These are phyloP conservation scores for Lobophora halterata DNA, from an alignment of 2,888 invertebrate genomes.

Conservation along the genomic window DNA sequence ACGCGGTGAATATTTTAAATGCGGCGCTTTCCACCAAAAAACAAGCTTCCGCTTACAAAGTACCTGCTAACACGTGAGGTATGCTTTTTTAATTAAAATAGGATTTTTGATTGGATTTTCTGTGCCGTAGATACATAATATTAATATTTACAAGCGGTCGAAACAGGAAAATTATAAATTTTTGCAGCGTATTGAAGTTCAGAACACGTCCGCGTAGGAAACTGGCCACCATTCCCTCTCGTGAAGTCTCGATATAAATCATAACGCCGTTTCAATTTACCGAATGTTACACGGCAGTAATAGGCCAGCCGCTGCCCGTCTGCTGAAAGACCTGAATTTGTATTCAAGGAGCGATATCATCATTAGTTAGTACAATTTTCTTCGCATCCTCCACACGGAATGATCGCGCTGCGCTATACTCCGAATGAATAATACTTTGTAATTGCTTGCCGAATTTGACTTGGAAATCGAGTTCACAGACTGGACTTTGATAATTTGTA, in stretches of 20 bases:
- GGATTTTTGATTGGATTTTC: constrained; percentile 27
- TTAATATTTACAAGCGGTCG: constrained; percentile 31
- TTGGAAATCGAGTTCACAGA: constrained; percentile 51
- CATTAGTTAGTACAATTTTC: constrained; percentile 78
- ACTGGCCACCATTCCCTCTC: constrained; percentile 66
- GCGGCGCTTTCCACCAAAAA: constrained; percentile 28
- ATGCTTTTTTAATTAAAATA: constrained; percentile 23
- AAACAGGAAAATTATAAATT: constrained; percentile 23
- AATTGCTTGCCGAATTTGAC: constrained; percentile 62
- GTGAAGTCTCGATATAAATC: constrained; percentile 73
- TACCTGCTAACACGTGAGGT: constrained; percentile 20
- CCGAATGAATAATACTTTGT: constrained; percentile 65
- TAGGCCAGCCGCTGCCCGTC: constrained; percentile 59
- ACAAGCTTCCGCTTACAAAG: constrained; percentile 18
- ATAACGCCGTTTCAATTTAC: constrained; percentile 76
- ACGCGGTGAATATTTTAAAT: constrained; percentile 40
- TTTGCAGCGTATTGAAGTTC: constrained; percentile 48
- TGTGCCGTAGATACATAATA: constrained; percentile 26
- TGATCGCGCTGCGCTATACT: constrained; percentile 52
- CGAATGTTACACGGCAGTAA: constrained; percentile 64
- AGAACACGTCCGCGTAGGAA: constrained; percentile 62
- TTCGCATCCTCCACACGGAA: constrained; percentile 66
- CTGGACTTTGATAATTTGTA: constrained; percentile 53
- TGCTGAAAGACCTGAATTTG: constrained; percentile 73
- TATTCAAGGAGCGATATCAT: constrained; percentile 75